phyloP scores from a whole-genome alignment of 2,888 invertebrate genomes.

The Aspidapion aeneum region DNA sequence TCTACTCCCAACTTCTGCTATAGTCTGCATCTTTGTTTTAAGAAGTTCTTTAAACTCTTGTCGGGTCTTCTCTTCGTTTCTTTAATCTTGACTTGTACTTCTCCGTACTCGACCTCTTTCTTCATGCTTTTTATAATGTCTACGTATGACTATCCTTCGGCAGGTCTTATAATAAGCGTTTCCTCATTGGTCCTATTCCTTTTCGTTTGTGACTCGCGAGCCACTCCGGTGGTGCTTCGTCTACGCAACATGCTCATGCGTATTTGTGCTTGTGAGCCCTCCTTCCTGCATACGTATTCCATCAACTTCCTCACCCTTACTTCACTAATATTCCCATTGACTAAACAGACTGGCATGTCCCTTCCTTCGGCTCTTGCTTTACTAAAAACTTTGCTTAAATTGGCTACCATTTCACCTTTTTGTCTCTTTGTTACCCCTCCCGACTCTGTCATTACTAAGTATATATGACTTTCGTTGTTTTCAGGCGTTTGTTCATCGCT shows the following conservation, averaged over 20 bases:
- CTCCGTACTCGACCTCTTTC: not conserved
- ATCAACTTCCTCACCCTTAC: not conserved
- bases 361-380: not conserved
- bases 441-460: not conserved
- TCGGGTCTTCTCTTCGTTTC: not conserved
- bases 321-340: conserved; percentile 4
- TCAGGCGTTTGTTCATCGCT: not conserved
- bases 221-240: not conserved
- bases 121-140: conserved; percentile 4
- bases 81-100: not conserved
- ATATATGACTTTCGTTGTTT: conserved; percentile 1
- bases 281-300: not conserved
- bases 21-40: not conserved
- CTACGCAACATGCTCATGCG: not conserved
- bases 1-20: not conserved
- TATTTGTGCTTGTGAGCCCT: not conserved
- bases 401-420: not conserved
- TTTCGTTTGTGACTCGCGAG: not conserved
- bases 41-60: not conserved
- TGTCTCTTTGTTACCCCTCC: conserved; percentile 1
- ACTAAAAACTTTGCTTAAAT: not conserved
- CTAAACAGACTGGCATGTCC: not conserved
- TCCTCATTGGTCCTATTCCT: not conserved
- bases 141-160: not conserved
- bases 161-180: not conserved